Percentiles rank a stretch among this genome's conserved stretches.
These are phyloP conservation scores for Carapus acus DNA, from an alignment of 2,797 vertebrate species.

Conservation along the genomic window DNA sequence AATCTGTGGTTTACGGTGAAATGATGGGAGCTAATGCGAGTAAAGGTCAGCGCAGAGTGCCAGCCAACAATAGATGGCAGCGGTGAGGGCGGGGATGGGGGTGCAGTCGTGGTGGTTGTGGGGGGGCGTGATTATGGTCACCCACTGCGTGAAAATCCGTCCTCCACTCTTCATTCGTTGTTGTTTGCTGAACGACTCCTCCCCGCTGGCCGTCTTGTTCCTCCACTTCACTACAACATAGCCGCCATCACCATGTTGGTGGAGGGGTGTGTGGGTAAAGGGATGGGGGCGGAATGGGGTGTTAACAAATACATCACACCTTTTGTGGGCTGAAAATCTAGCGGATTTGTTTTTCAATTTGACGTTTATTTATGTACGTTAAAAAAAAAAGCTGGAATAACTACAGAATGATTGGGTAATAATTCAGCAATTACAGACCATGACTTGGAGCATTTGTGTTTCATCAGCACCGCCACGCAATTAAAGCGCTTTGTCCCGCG, in stretches of 20 bases:
- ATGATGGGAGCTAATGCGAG: conserved; percentile 68
- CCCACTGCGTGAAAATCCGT: conserved; percentile 29
- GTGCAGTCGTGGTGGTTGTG: no score
- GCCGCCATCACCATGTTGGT: conserved; percentile 19
- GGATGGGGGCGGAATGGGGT: conserved; percentile 36
- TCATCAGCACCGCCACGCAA: conserved; percentile 21
- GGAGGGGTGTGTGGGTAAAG: conserved; percentile 40
- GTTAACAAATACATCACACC: conserved; percentile 53
- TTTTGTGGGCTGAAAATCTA: conserved; percentile 42
- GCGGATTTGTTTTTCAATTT: conserved; percentile 50
- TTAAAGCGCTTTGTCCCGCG: conserved; percentile 22
- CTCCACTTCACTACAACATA: conserved; percentile 10
- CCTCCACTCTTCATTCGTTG: conserved; percentile 22
- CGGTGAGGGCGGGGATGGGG: conserved; percentile 19
- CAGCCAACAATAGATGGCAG: conserved; percentile 61
- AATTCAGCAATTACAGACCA: conserved; percentile 45
- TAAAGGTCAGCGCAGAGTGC: conserved; percentile 65
- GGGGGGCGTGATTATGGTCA: conserved; percentile 53
- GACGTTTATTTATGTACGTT: conserved; percentile 35
- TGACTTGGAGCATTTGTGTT: conserved; percentile 41
- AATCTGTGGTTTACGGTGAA: conserved; percentile 69
- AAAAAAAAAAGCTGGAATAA: no score
- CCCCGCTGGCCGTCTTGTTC: conserved; percentile 6
- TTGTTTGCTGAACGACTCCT: no score
- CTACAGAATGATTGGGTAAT: conserved; percentile 51